Evolutionary conservation across 2,888 invertebrate genomes (phyloP).

Genomic region (Rotaria macrura): DNA sequence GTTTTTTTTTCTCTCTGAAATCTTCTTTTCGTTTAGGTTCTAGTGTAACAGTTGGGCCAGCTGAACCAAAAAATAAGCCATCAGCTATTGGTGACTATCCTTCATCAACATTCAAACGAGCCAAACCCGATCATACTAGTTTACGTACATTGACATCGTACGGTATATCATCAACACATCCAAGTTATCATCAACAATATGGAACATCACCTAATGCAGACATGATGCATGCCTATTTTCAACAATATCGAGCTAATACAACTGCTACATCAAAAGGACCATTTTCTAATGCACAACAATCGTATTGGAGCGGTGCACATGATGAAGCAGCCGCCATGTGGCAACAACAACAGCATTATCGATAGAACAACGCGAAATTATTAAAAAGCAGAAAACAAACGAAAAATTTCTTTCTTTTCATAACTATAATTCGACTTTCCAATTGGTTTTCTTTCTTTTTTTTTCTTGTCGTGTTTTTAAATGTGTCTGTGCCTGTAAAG

Average conservation of each 20-base stretch:
- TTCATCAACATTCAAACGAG: neutral
- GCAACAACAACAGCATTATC: neutral
- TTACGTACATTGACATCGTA: neutral
- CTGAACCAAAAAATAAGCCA: neutral
- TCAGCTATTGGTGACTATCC: neutral
- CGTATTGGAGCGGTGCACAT: neutral
- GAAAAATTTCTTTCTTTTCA: too few species aligned
- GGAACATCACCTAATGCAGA: neutral
- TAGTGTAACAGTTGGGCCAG: neutral
- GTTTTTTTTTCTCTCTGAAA: neutral
- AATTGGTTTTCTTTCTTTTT: neutral
- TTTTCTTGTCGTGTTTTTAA: neutral
- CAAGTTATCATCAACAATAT: neutral
- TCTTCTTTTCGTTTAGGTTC: too few species aligned
- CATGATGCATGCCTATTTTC: neutral
- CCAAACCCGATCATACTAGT: neutral
- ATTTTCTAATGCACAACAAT: neutral
- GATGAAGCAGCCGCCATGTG: neutral
- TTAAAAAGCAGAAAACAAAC: too few species aligned
- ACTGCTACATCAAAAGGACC: neutral
- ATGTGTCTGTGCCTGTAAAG: neutral
- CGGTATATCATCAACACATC: neutral
- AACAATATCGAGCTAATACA: neutral
- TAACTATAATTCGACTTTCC: neutral
- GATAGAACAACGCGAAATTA: neutral